phyloP scores from a whole-genome alignment of 1,140 invertebrate genomes.

The Cydia fagiglandana region DNA sequence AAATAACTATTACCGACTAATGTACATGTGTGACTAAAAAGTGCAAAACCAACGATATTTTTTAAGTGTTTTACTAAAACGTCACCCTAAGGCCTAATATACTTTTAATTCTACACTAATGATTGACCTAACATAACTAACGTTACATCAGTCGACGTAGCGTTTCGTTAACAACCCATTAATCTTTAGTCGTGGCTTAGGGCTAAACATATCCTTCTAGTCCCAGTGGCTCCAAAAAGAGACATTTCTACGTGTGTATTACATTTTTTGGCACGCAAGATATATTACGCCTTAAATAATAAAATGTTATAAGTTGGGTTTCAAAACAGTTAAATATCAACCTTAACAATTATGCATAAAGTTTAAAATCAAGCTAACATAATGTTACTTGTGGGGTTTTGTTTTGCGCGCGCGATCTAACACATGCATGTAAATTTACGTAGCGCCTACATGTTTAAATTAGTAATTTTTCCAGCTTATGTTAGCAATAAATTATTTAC shows the following conservation, averaged over 20 bases:
- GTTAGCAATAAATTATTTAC: slow-evolving; percentile 27
- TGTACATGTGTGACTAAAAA: too few relatives aligned
- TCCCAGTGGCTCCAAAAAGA: neutral
- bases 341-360: neutral
- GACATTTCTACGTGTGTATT: neutral
- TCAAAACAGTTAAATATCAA: neutral
- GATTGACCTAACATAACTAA: slow-evolving; percentile 3
- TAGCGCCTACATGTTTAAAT: slow-evolving; percentile 30
- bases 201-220: neutral
- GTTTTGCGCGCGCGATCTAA: neutral
- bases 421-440: neutral
- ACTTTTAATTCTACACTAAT: slow-evolving; percentile 22
- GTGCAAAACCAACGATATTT: too few relatives aligned
- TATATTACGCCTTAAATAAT: neutral
- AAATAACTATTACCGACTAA: too few relatives aligned
- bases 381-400: neutral
- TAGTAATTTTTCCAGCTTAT: slow-evolving; percentile 26
- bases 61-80: too few relatives aligned
- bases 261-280: neutral
- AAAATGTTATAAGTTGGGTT: neutral
- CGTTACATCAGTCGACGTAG: neutral
- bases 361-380: neutral
- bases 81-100: too few relatives aligned
- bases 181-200: neutral
- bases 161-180: slow-evolving; percentile 8